phyloP scores from a whole-genome alignment of 1,140 invertebrate genomes.

The Battus philenor region DNA sequence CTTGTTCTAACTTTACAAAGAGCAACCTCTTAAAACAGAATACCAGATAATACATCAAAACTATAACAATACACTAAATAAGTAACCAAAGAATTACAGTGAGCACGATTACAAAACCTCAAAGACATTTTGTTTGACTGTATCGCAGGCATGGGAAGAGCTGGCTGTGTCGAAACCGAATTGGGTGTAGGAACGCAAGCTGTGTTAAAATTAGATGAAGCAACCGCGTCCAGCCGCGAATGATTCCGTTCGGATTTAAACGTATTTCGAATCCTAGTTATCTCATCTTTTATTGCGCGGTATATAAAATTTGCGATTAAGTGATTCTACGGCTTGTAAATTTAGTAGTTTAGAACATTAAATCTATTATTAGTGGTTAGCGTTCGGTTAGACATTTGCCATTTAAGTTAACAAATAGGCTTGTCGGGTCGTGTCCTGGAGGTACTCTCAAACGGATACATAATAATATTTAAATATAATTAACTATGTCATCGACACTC shows the following conservation, averaged over 20 bases:
- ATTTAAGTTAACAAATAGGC: constrained; percentile 2
- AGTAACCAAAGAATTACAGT: constrained; percentile 8
- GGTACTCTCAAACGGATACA: constrained; percentile 3
- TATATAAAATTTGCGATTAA: constrained; percentile 4
- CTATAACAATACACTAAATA: constrained; percentile 13
- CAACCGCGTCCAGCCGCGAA: constrained; percentile 25
- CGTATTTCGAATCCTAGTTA: constrained; percentile 10
- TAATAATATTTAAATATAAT: constrained; percentile 2
- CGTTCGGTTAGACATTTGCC: constrained; percentile 10
- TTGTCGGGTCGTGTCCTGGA: constrained; percentile 4
- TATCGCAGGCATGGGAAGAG: constrained; percentile 32
- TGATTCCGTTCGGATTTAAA: constrained; percentile 6
- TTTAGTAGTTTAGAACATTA: constrained; percentile 3
- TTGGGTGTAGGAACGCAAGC: constrained; percentile 25
- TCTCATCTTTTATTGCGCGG: constrained; percentile 10
- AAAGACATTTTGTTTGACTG: constrained; percentile 28
- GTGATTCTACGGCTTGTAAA: constrained; percentile 3
- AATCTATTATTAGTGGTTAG: constrained; percentile 1
- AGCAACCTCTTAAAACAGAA: constrained; percentile 16
- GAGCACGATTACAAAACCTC: constrained; percentile 22
- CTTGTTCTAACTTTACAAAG: constrained; percentile 27
- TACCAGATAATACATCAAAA: constrained; percentile 19
- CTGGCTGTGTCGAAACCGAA: constrained; percentile 30
- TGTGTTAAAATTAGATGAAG: constrained; percentile 32
- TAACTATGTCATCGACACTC: too few relatives aligned